Evolutionary conservation across 1,140 invertebrate genomes (phyloP).

Genomic region (Cherax destructor): DNA sequence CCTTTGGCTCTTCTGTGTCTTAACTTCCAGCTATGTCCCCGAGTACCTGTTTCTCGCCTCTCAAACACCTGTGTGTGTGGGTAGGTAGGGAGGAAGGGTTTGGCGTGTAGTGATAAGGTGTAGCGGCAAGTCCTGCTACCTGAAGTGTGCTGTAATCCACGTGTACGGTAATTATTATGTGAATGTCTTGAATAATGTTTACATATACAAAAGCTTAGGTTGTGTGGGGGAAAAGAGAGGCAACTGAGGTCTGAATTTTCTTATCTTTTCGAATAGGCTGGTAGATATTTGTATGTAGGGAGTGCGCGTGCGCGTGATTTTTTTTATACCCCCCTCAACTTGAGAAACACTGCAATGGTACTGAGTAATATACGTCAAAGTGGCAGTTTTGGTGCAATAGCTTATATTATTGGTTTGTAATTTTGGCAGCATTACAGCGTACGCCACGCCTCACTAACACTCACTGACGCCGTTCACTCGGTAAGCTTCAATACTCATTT

Average conservation of each 20-base stretch:
- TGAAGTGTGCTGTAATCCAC: neutral
- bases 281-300: neutral
- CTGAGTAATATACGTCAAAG: neutral
- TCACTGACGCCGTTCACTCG: neutral
- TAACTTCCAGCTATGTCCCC: no score
- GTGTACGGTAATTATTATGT: neutral
- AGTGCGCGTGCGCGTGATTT: neutral
- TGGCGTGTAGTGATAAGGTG: neutral
- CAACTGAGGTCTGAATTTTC: no score
- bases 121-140: neutral
- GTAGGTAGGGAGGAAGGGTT: neutral
- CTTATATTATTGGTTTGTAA: conserved; percentile 23
- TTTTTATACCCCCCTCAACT: neutral
- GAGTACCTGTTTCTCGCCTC: no score
- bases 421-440: neutral
- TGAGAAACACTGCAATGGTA: neutral
- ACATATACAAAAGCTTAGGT: neutral
- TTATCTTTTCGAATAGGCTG: no score
- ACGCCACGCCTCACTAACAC: neutral
- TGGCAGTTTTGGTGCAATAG: neutral
- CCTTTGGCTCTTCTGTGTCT: no score
- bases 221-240: neutral
- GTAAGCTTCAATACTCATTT: conserved; percentile 35
- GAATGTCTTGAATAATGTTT: neutral
- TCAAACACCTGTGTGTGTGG: neutral